These are phyloP conservation scores for Phyllotreta striolata DNA, from an alignment of 2,888 invertebrate species.

Conservation along the genomic window DNA sequence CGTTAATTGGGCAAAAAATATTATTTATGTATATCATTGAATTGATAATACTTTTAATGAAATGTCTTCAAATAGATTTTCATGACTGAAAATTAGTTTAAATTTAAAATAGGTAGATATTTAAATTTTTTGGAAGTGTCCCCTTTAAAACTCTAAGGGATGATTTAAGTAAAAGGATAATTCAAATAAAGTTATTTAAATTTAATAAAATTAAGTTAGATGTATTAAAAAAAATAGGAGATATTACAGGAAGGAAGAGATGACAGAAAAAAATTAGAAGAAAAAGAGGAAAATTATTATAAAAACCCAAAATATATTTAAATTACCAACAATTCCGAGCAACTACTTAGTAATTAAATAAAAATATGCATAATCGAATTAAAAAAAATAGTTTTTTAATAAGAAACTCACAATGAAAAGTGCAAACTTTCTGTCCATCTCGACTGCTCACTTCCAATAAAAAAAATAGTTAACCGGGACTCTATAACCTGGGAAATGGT, in stretches of 20 bases:
- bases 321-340: neutral
- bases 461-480: slow-evolving; percentile 11
- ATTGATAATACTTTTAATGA: too few relatives aligned
- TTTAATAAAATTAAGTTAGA: too few relatives aligned
- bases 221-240: too few relatives aligned
- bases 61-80: too few relatives aligned
- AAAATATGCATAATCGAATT: neutral
- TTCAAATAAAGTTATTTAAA: too few relatives aligned
- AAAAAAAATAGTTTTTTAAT: neutral
- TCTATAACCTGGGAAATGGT: slow-evolving; percentile 8
- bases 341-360: neutral
- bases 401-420: slow-evolving; percentile 27
- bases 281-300: neutral
- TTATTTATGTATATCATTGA: too few relatives aligned
- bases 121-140: too few relatives aligned
- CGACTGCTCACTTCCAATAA: slow-evolving; percentile 10
- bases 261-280: neutral
- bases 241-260: neutral
- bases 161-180: too few relatives aligned
- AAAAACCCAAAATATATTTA: neutral
- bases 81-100: too few relatives aligned
- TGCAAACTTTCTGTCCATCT: slow-evolving; percentile 14
- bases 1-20: too few relatives aligned
- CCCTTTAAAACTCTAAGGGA: too few relatives aligned
- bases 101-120: too few relatives aligned